phyloP scores from a whole-genome alignment of 2,113 vertebrate genomes.

The Phyllostomus discolor region DNA sequence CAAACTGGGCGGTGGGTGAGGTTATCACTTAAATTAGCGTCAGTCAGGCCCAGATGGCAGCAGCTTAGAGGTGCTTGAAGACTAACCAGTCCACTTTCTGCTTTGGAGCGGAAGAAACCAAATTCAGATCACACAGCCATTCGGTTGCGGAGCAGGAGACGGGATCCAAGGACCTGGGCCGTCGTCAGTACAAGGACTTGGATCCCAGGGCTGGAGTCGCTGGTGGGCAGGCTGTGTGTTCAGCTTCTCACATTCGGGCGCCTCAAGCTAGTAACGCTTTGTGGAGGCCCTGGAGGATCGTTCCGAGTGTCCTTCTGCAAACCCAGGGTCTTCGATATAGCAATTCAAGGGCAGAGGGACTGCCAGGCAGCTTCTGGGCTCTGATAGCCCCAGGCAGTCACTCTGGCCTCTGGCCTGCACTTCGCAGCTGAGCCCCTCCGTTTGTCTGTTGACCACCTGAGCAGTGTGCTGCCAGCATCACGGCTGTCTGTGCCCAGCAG shows the following conservation, averaged over 20 bases:
- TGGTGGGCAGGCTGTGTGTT: background rate
- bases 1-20: background rate
- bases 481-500: background rate
- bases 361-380: background rate
- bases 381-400: background rate
- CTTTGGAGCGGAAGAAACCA: background rate
- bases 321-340: background rate
- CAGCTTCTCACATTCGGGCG: fast-evolving
- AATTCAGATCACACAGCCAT: background rate
- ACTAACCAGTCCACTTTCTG: background rate
- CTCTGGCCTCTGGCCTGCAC: background rate
- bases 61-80: background rate
- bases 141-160: background rate
- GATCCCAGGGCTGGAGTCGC: background rate
- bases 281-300: background rate
- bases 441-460: background rate
- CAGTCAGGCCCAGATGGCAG: background rate
- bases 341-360: background rate
- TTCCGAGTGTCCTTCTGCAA: background rate
- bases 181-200: background rate
- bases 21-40: constrained; percentile 8
- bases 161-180: background rate
- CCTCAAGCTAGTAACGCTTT: background rate
- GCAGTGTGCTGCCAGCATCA: background rate
- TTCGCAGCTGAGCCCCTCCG: fast-evolving